These are phyloP conservation scores for Corynorhinus townsendii DNA, from an alignment of 2,113 vertebrate species.

Conservation along the genomic window DNA sequence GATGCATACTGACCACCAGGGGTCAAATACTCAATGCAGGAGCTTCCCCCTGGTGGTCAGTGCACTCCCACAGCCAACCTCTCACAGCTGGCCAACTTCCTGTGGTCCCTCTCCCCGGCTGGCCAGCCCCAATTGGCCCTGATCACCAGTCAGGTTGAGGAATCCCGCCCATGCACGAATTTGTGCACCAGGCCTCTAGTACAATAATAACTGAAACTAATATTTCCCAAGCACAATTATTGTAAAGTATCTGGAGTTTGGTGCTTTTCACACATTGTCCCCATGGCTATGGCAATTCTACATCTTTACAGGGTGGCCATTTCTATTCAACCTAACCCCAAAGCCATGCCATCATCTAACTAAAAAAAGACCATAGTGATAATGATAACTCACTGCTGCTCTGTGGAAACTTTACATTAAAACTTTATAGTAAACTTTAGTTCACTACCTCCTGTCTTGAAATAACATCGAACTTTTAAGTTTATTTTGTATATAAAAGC, in stretches of 20 bases:
- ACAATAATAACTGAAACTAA: background rate
- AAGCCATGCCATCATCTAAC: background rate
- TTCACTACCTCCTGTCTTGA: background rate
- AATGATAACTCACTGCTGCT: background rate
- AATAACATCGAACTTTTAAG: background rate
- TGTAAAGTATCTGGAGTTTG: background rate
- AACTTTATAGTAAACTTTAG: background rate
- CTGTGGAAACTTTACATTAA: background rate
- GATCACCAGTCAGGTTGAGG: too few relatives aligned
- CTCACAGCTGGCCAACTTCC: too few relatives aligned
- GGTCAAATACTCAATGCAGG: too few relatives aligned
- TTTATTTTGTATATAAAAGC: background rate
- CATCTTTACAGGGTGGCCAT: background rate
- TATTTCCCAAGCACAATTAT: background rate
- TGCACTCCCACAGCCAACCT: too few relatives aligned
- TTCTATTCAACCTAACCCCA: background rate
- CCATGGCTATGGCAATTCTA: background rate
- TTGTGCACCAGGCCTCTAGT: too few relatives aligned
- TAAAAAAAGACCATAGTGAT: background rate
- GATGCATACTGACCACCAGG: too few relatives aligned
- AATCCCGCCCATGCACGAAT: too few relatives aligned
- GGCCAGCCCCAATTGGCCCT: too few relatives aligned
- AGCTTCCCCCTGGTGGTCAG: too few relatives aligned
- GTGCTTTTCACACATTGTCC: background rate
- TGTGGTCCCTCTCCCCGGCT: too few relatives aligned